Conservation (phyloP, 2,797 vertebrate genomes). For the Brachyalestes nurse region DNA sequence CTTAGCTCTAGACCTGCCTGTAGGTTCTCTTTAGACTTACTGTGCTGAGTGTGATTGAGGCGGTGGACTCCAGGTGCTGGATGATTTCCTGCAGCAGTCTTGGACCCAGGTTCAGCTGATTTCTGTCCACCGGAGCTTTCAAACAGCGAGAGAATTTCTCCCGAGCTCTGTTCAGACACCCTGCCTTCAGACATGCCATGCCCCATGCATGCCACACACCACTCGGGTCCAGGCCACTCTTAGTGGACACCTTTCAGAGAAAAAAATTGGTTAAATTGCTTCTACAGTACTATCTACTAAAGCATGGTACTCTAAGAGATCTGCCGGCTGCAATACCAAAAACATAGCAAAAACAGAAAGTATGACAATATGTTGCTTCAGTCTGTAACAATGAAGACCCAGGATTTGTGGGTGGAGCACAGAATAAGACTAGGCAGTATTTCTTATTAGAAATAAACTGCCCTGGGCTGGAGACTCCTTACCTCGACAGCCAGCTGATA, state of each 20-base stretch:
- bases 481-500: conserved; percentile 97
- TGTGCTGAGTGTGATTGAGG: conserved; percentile 74
- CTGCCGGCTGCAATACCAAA: too few species aligned
- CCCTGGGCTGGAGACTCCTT: conserved; percentile 33
- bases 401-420: too few species aligned
- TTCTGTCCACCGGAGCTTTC: conserved; percentile 89
- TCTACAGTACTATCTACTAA: not conserved
- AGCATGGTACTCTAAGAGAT: too few species aligned
- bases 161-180: conserved; percentile 85
- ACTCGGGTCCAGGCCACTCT: conserved; percentile 91
- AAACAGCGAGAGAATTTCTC: conserved; percentile 92
- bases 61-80: conserved; percentile 88
- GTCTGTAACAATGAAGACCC: too few species aligned
- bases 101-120: conserved; percentile 86
- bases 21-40: conserved; percentile 70
- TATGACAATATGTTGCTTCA: too few species aligned
- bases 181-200: conserved; percentile 91
- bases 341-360: too few species aligned
- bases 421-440: too few species aligned
- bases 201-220: conserved; percentile 98
- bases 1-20: not conserved
- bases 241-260: conserved; percentile 89
- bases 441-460: not conserved
- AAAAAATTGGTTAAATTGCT: not conserved
- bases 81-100: conserved; percentile 89